A percentile compares a stretch with the other conserved stretches of the same genome.
These are phyloP conservation scores for Harpagifer antarcticus DNA, from an alignment of 2,797 vertebrate genomes.

Conservation along the genomic window DNA sequence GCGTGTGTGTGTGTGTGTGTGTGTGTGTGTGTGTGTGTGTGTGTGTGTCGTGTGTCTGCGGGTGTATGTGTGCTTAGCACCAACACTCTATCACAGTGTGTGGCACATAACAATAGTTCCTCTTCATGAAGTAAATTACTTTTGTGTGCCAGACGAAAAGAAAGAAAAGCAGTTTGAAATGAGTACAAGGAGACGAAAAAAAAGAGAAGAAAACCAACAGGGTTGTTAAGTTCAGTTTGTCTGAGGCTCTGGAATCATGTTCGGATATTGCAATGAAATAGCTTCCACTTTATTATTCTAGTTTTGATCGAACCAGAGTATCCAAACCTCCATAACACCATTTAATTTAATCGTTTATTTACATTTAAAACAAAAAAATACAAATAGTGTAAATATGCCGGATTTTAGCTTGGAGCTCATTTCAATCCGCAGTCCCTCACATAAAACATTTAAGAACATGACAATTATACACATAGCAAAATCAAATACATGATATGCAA, in stretches of 20 bases:
- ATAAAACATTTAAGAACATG: no score
- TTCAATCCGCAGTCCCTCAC: no score
- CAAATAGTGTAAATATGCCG: no score
- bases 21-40: conserved; percentile 45
- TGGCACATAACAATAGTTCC: conserved; percentile 72
- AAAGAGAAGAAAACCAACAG: conserved; percentile 19
- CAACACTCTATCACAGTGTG: conserved; percentile 50
- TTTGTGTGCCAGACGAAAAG: conserved; percentile 59
- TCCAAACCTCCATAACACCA: not conserved
- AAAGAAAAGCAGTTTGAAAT: conserved; percentile 54
- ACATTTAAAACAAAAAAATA: no score
- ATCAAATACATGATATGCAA: no score
- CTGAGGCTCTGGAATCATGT: conserved; percentile 16
- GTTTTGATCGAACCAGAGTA: not conserved
- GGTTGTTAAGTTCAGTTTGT: conserved; percentile 19
- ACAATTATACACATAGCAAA: no score
- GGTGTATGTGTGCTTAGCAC: conserved; percentile 47
- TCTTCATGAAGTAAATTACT: conserved; percentile 75
- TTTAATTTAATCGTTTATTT: no score
- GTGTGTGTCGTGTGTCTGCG: conserved; percentile 50
- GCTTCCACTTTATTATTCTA: not conserved
- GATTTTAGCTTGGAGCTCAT: no score
- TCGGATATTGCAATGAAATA: not conserved
- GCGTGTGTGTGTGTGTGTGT: conserved; percentile 37
- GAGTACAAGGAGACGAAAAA: conserved; percentile 46